These are phyloP conservation scores for Oreotrochilus melanogaster DNA, from an alignment of 2,113 vertebrate species.

Conservation along the genomic window DNA sequence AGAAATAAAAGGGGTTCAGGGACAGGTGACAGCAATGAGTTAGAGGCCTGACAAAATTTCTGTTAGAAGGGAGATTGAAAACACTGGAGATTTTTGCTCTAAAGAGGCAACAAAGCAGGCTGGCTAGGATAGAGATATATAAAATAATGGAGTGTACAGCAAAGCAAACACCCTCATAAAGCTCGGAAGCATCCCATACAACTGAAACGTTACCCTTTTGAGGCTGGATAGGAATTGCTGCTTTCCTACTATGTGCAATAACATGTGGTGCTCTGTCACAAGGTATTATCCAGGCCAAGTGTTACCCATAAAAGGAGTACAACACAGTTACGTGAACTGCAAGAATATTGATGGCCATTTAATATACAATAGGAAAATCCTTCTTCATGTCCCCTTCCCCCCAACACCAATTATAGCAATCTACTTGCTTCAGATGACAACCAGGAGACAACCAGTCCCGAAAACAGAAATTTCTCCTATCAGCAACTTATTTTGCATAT, in stretches of 20 bases:
- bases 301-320: not conserved
- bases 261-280: not conserved
- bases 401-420: not conserved
- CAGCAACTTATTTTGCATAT: slow-evolving; percentile 36
- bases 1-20: slow-evolving; percentile 14
- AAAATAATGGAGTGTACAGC: not conserved
- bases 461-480: not conserved
- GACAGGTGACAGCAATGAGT: not conserved
- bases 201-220: not conserved
- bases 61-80: not conserved
- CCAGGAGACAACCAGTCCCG: not conserved
- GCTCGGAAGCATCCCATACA: not conserved
- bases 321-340: not conserved
- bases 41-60: not conserved
- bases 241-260: not conserved
- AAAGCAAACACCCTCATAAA: not conserved
- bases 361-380: not conserved
- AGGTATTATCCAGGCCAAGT: not conserved
- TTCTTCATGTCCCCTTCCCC: not conserved
- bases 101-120: not conserved
- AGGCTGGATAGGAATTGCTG: not conserved
- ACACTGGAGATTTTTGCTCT: not conserved
- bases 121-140: not conserved
- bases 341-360: not conserved
- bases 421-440: not conserved